Percentiles rank a stretch among this genome's conserved stretches.
These are phyloP conservation scores for Otus sunia DNA, from an alignment of 2,113 vertebrate genomes.

Conservation along the genomic window DNA sequence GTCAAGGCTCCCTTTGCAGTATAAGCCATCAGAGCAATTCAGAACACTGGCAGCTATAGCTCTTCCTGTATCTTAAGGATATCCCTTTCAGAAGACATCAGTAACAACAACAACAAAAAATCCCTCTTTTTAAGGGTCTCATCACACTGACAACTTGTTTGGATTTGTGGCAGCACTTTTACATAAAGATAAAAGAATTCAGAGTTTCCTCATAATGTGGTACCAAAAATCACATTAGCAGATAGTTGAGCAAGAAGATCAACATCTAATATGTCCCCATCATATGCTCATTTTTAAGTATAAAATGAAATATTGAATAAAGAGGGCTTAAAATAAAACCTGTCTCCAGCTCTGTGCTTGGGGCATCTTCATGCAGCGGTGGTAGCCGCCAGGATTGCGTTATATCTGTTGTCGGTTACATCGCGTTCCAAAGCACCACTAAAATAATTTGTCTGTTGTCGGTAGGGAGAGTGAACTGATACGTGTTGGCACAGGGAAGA, in stretches of 20 bases:
- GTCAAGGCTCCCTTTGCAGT: constrained; percentile 57
- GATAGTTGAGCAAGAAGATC: neutral
- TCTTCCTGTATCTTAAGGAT: neutral
- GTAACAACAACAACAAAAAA: neutral
- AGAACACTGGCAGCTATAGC: neutral
- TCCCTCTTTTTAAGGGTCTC: neutral
- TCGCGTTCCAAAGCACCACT: neutral
- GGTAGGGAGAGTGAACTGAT: neutral
- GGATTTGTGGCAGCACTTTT: constrained; percentile 31
- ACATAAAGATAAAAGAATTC: neutral
- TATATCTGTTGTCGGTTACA: neutral
- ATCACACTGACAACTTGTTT: constrained; percentile 1
- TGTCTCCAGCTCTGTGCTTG: neutral
- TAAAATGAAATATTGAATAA: neutral
- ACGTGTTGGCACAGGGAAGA: fast-evolving
- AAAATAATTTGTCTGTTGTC: neutral
- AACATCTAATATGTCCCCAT: neutral
- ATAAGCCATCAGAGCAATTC: constrained; percentile 27
- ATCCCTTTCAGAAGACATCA: constrained; percentile 9
- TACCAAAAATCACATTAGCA: constrained; percentile 11
- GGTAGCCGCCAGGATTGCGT: fast-evolving
- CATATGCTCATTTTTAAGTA: neutral
- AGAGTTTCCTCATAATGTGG: neutral
- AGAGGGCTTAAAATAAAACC: neutral
- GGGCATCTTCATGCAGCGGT: neutral